Evolutionary conservation across 2,888 invertebrate genomes (phyloP).

Genomic region (Polyommatus icarus): DNA sequence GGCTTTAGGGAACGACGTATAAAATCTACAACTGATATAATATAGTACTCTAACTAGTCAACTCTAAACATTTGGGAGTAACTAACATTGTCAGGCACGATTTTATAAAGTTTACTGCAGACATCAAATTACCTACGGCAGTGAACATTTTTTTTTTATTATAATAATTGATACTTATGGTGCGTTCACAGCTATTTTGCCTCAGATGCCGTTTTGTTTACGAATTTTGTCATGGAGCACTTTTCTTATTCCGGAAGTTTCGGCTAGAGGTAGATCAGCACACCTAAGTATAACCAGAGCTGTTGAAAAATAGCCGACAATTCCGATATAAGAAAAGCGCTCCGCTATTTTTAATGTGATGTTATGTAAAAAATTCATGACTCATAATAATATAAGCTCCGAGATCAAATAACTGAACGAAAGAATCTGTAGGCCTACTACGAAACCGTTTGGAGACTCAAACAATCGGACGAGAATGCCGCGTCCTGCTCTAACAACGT

Average conservation of each 20-base stretch:
- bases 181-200: neutral
- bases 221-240: neutral
- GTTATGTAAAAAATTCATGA: too few relatives aligned
- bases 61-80: constrained; percentile 42
- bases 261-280: too few relatives aligned
- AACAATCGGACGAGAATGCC: too few relatives aligned
- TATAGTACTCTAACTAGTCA: constrained; percentile 42
- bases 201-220: neutral
- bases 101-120: constrained; percentile 49
- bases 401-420: too few relatives aligned
- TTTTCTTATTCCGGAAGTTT: neutral
- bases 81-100: constrained; percentile 63
- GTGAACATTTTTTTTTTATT: neutral
- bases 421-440: too few relatives aligned
- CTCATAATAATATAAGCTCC: too few relatives aligned
- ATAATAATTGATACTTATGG: neutral
- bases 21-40: constrained; percentile 68
- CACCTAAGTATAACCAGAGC: neutral
- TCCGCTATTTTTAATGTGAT: too few relatives aligned
- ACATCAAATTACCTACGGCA: neutral
- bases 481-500: too few relatives aligned
- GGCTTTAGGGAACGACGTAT: constrained; percentile 60
- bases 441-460: too few relatives aligned
- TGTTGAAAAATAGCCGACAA: neutral
- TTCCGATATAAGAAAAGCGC: too few relatives aligned